Evolutionary conservation across 2,888 invertebrate genomes (phyloP).

Genomic region (Eremobia ochroleuca): DNA sequence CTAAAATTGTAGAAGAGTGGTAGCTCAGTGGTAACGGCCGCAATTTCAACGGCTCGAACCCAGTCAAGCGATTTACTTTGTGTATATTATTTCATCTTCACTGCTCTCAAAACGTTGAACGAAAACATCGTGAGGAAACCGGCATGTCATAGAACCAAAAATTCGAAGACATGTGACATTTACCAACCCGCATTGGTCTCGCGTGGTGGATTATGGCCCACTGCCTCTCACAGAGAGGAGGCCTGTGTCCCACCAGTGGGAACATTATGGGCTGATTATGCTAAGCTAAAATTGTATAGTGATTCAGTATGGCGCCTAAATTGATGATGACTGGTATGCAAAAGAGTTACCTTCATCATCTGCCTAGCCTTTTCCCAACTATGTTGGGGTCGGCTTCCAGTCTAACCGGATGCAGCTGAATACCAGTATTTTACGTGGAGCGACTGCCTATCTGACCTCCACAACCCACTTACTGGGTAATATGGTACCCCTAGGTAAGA

Average conservation of each 20-base stretch:
- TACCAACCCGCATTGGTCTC: neutral
- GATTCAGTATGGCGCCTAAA: slow-evolving; percentile 11
- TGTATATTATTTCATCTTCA: neutral
- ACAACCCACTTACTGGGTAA: too few relatives aligned
- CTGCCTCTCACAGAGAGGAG: neutral
- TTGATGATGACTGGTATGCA: slow-evolving; percentile 5
- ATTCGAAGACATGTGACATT: neutral
- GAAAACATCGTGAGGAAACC: neutral
- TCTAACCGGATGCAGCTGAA: too few relatives aligned
- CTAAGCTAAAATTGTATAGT: neutral
- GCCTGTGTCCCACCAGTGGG: neutral
- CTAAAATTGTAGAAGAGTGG: neutral
- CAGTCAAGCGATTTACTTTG: neutral
- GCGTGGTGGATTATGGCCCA: neutral
- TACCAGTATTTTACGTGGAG: too few relatives aligned
- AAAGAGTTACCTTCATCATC: neutral
- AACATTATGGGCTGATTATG: neutral
- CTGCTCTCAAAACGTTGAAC: neutral
- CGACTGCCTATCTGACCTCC: too few relatives aligned
- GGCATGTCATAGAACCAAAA: neutral
- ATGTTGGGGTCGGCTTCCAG: too few relatives aligned
- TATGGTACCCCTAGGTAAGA: too few relatives aligned
- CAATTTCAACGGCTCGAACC: too few relatives aligned
- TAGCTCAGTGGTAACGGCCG: neutral
- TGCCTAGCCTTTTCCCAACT: too few relatives aligned